A percentile compares a stretch with the other conserved stretches of the same genome.
phyloP scores from a whole-genome alignment of 1,140 invertebrate genomes.

The Doryteuthis pealeii region DNA sequence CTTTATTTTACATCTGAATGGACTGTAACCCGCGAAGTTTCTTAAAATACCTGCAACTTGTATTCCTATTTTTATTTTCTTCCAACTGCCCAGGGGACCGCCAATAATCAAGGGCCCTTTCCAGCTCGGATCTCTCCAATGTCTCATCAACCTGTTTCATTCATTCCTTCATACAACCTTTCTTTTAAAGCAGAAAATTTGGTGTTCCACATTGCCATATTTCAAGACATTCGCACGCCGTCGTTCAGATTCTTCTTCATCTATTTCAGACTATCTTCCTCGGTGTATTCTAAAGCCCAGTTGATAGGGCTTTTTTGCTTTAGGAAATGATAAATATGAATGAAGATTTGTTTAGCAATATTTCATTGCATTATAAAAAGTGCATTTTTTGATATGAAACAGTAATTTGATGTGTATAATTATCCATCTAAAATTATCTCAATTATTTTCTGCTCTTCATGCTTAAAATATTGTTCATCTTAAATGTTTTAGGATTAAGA shows the following conservation, averaged over 20 bases:
- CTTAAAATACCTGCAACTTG: constrained; percentile 85
- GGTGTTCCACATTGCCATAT: constrained; percentile 85
- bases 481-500: no score
- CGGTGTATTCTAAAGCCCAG: no score
- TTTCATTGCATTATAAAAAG: no score
- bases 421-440: no score
- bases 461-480: no score
- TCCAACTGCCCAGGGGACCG: constrained; percentile 78
- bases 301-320: no score
- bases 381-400: no score
- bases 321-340: no score
- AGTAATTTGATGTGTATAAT: no score
- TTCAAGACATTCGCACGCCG: constrained; percentile 79
- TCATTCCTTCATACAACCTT: constrained; percentile 82
- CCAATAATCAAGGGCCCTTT: constrained; percentile 83
- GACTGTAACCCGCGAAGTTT: constrained; percentile 77
- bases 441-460: no score
- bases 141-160: constrained; percentile 82
- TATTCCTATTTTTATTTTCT: constrained; percentile 82
- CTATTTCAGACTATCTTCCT: constrained; percentile 81
- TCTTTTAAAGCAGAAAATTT: constrained; percentile 85
- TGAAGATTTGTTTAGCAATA: no score
- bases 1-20: constrained; percentile 83
- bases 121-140: constrained; percentile 81
- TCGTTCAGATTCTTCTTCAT: constrained; percentile 87